phyloP scores from a whole-genome alignment of 1,140 invertebrate species.

The Drosophila varians region DNA sequence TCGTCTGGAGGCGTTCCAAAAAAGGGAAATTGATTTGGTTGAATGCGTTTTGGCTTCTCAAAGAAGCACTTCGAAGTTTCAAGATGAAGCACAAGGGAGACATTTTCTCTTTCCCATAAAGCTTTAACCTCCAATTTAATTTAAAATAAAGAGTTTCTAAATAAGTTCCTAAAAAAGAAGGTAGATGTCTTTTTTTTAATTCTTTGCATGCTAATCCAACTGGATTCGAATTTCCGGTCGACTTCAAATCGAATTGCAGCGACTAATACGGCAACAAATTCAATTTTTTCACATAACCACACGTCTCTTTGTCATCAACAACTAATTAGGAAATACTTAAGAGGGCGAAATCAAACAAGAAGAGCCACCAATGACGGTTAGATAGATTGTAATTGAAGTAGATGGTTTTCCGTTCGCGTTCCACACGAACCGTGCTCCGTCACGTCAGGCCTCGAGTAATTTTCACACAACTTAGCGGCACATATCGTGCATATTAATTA shows the following conservation, averaged over 20 bases:
- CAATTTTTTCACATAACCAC: slow-evolving; percentile 11
- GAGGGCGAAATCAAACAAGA: slow-evolving; percentile 51
- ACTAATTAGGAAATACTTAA: slow-evolving; percentile 68
- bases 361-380: slow-evolving; percentile 19
- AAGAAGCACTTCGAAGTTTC: neutral
- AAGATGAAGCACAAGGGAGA: too few species aligned
- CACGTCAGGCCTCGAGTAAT: slow-evolving; percentile 74
- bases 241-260: neutral
- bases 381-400: slow-evolving; percentile 35
- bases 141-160: too few species aligned
- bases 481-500: slow-evolving; percentile 81
- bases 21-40: slow-evolving; percentile 20
- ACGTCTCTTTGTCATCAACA: slow-evolving; percentile 59
- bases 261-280: neutral
- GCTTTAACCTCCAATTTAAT: too few species aligned
- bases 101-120: too few species aligned
- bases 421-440: slow-evolving; percentile 42
- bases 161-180: too few species aligned
- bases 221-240: neutral
- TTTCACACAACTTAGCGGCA: slow-evolving; percentile 79
- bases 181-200: too few species aligned
- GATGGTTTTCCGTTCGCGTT: slow-evolving; percentile 49
- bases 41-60: neutral
- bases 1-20: neutral
- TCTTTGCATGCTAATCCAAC: neutral